A percentile compares a stretch with the other conserved stretches of the same genome.
phyloP scores from a whole-genome alignment of 2,113 vertebrate genomes.

The Callorhinus ursinus region DNA sequence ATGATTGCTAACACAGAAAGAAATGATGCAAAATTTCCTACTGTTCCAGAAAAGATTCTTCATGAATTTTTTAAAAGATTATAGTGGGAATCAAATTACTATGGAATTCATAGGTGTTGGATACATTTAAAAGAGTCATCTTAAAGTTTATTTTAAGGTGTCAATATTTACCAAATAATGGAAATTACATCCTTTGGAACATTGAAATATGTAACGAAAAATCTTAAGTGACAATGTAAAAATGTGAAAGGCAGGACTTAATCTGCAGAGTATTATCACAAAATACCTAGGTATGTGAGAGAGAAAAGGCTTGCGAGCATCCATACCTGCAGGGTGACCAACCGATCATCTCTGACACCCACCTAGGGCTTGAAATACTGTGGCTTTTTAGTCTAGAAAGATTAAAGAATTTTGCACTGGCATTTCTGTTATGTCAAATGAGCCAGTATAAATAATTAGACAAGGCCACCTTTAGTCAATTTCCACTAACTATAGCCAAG shows the following conservation, averaged over 20 bases:
- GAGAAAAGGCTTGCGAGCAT: not conserved
- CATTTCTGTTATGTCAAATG: not conserved
- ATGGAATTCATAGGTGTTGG: not conserved
- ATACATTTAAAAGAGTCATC: not conserved
- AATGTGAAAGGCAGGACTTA: not conserved
- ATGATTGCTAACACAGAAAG: not conserved
- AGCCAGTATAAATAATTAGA: not conserved
- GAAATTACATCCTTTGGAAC: not conserved
- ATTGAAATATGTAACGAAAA: slow-evolving; percentile 37
- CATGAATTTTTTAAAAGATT: not conserved
- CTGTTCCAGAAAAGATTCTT: not conserved
- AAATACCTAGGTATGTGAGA: not conserved
- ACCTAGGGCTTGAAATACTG: not conserved
- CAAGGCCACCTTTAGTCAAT: not conserved
- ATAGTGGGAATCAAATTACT: not conserved
- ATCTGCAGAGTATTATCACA: not conserved
- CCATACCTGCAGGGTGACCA: not conserved
- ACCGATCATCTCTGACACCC: not conserved
- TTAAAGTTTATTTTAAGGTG: slow-evolving; percentile 16
- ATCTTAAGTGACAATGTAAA: not conserved
- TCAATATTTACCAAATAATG: slow-evolving; percentile 1
- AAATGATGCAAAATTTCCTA: slow-evolving; percentile 32
- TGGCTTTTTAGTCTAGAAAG: not conserved
- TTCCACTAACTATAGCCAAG: not conserved
- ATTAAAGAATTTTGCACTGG: not conserved